These are phyloP conservation scores for Cotesia glomerata DNA, from an alignment of 1,140 invertebrate genomes.

Conservation along the genomic window DNA sequence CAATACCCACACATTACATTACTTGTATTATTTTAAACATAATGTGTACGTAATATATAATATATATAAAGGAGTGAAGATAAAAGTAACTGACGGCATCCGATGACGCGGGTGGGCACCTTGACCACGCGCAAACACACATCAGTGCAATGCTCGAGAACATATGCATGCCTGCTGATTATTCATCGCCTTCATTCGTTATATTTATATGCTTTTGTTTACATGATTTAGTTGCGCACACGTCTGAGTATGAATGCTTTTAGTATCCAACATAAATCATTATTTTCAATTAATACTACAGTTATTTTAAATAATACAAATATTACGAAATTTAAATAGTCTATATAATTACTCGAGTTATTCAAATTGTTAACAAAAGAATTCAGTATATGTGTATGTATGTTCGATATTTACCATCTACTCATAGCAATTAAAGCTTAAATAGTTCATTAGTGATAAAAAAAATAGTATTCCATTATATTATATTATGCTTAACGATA, in stretches of 20 bases:
- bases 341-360: too few relatives aligned
- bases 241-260: neutral
- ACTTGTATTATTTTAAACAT: neutral
- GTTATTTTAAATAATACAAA: too few relatives aligned
- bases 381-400: too few relatives aligned
- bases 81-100: conserved; percentile 6
- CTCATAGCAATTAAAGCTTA: too few relatives aligned
- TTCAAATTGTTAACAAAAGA: too few relatives aligned
- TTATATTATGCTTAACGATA: too few relatives aligned
- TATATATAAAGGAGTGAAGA: neutral
- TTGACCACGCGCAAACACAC: conserved; percentile 46
- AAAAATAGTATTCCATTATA: too few relatives aligned
- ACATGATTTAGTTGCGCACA: conserved; percentile 13
- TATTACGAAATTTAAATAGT: too few relatives aligned
- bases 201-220: conserved; percentile 27
- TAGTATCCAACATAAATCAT: neutral
- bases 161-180: conserved; percentile 1
- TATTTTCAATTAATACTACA: too few relatives aligned
- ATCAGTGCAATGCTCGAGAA: conserved; percentile 42
- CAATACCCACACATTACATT: neutral
- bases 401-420: too few relatives aligned
- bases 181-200: conserved; percentile 16
- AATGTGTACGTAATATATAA: neutral
- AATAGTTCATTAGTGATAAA: too few relatives aligned
- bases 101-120: conserved; percentile 36